Evolutionary conservation across 2,888 invertebrate species (phyloP), one percentile per base, ranked within the genome.

Genomic region (Cheilosia soror): DNA sequence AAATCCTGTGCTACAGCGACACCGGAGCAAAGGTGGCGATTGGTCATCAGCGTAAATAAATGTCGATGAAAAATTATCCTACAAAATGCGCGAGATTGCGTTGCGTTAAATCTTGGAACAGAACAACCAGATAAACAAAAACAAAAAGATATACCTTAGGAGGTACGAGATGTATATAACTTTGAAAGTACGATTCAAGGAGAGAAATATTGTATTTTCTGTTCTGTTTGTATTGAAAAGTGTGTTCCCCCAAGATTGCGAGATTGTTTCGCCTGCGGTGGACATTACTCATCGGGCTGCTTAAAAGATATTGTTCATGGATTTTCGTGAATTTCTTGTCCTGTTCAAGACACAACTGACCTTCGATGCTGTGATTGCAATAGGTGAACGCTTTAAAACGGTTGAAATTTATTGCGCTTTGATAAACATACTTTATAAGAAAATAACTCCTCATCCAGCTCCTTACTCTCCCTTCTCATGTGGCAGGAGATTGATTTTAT

Each of bases 41-140:
- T 83, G 68, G 68, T 68, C 66, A 78, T 83, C 68, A 78, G 37
- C 73, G 73, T 78, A 83, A 83, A 78, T 78, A 83, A 72, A 82
- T 40, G 57, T 53, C 73, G 51, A 68, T 78, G 83, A 78, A 78
- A 83, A 78, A 83, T 83, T 83, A 78, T 78, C 72, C 73, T 49
- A 62, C 47, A 72, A 77, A 77, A 77, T 82, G 65, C 72, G 42
- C 72, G 25, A 53, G 58, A 77, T 77, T 82, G 71, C 33, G 51
- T 72, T 75, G 62, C 49, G 53, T 44, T 31, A 25, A 42, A 55
- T 65, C 55, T 58, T 62, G 40, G 9, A 51, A 49, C 42, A 27
- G 27, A 62, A 20, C 42, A n/a, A 27, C 5, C 29, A 5, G n/a
- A 27, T 11, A 60, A 6, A 27, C 3, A 27, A 37, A 58, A 37